Percentiles rank a stretch among this genome's conserved stretches.
Conservation (phyloP, 2,888 invertebrate genomes). For the Steromphala cineraria region DNA sequence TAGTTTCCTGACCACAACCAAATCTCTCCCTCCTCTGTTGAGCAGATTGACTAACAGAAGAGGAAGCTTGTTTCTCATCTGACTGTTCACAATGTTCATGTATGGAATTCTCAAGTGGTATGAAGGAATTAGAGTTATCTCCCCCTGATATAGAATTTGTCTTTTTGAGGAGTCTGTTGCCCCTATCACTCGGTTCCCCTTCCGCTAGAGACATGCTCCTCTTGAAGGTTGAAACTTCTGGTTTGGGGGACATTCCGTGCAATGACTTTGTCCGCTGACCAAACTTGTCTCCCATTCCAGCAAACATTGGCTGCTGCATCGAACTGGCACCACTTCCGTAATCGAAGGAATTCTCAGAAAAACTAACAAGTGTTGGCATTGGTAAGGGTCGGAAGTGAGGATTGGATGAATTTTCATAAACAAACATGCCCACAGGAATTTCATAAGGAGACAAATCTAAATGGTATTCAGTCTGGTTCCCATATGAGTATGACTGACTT, state of each 20-base stretch:
- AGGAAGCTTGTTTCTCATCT: not conserved
- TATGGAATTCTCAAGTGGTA: not conserved
- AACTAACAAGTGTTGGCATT: not conserved
- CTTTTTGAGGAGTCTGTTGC: not conserved
- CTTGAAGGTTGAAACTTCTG: not conserved
- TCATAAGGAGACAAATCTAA: not conserved
- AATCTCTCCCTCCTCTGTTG: not conserved
- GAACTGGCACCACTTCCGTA: not conserved
- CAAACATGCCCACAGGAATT: not conserved
- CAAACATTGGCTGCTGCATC: not conserved
- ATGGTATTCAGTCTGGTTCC: conserved; percentile 84
- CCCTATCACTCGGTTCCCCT: not conserved
- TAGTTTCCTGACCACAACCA: not conserved
- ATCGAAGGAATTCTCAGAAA: conserved; percentile 4
- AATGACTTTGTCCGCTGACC: too few relatives aligned
- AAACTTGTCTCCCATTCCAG: not conserved
- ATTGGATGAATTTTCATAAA: not conserved
- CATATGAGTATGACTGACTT: conserved; percentile 85
- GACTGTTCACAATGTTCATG: not conserved
- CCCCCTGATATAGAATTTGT: not conserved
- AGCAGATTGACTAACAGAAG: not conserved
- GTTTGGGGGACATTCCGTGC: too few relatives aligned
- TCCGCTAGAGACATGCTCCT: conserved; percentile 4
- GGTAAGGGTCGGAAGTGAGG: not conserved
- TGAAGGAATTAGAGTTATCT: not conserved